These are phyloP conservation scores for Chiloscyllium punctatum DNA, from an alignment of 2,797 vertebrate species.

Conservation along the genomic window DNA sequence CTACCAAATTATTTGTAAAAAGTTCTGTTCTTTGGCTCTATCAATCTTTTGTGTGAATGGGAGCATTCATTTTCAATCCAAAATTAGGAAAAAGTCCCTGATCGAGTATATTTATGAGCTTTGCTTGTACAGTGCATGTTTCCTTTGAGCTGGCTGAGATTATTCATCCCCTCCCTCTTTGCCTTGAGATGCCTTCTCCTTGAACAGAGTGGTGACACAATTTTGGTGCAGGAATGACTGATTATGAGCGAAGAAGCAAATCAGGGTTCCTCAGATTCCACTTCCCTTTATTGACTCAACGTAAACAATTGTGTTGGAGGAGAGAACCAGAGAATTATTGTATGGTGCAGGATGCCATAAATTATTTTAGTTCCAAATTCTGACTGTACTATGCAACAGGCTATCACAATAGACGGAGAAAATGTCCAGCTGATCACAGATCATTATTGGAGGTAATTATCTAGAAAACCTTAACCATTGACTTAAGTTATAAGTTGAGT, in stretches of 20 bases:
- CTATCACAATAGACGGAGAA: neutral
- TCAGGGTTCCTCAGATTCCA: neutral
- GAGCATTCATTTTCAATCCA: neutral
- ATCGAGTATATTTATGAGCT: neutral
- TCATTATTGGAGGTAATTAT: neutral
- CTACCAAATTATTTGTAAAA: neutral
- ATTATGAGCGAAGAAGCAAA: neutral
- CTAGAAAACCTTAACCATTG: neutral
- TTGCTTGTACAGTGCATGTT: neutral
- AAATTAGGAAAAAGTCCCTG: neutral
- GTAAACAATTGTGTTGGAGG: neutral
- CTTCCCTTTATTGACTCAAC: neutral
- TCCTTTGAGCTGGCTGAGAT: neutral
- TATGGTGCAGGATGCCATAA: neutral
- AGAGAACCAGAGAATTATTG: neutral
- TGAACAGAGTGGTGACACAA: neutral
- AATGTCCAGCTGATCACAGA: neutral
- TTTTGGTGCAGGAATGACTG: neutral
- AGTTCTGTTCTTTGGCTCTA: neutral
- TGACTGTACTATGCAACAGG: neutral
- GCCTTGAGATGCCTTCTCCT: neutral
- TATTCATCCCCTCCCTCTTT: neutral
- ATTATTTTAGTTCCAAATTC: neutral
- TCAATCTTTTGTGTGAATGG: neutral
- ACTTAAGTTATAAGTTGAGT: neutral